phyloP scores from a whole-genome alignment of 2,797 vertebrate genomes.

The Neolamprologus multifasciatus region DNA sequence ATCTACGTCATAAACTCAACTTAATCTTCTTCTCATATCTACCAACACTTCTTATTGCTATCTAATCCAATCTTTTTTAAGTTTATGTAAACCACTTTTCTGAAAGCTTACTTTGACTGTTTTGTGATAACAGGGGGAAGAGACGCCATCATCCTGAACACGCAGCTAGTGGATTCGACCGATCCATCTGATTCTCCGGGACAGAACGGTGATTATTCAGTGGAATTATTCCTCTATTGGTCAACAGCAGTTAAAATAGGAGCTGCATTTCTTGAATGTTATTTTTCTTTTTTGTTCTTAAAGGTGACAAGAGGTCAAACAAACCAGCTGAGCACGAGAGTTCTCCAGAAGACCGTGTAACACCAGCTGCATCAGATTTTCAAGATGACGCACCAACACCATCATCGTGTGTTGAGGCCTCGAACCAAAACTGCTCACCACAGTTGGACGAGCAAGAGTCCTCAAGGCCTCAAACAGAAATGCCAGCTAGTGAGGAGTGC shows the following conservation, averaged over 20 bases:
- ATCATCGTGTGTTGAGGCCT: background rate
- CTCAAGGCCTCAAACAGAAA: background rate
- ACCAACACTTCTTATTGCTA: background rate
- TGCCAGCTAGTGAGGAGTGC: background rate
- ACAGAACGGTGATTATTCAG: slow-evolving; percentile 31
- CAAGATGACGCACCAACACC: background rate
- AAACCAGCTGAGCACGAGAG: background rate
- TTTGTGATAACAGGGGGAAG: slow-evolving; percentile 45
- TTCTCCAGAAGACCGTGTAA: background rate
- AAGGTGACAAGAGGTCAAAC: background rate
- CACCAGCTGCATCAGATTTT: background rate
- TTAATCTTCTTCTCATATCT: background rate
- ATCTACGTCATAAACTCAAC: background rate
- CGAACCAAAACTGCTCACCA: background rate
- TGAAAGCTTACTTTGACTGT: background rate
- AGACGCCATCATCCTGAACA: slow-evolving; percentile 36
- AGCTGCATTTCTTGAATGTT: background rate
- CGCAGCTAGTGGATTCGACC: slow-evolving; percentile 7
- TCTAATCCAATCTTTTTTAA: background rate
- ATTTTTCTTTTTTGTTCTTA: background rate
- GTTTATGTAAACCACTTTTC: background rate
- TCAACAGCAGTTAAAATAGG: background rate
- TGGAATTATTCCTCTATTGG: background rate
- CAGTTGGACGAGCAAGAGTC: background rate
- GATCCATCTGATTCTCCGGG: background rate